phyloP scores from a whole-genome alignment of 2,888 invertebrate species.

The Macaria liturata region DNA sequence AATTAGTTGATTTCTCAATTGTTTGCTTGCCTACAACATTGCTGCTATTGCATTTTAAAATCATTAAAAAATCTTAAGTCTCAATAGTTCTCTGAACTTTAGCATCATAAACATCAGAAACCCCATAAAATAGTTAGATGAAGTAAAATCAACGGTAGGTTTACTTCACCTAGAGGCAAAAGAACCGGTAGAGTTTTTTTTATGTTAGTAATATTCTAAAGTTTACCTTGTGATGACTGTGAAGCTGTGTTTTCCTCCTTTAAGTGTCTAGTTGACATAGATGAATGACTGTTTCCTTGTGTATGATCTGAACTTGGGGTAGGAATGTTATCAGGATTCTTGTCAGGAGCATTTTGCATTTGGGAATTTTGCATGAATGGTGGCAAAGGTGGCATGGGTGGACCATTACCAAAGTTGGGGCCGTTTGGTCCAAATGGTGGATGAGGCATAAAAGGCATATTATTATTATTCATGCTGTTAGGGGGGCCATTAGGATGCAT shows the following conservation, averaged over 20 bases:
- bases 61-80: no score
- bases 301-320: slow-evolving; percentile 77
- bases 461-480: slow-evolving; percentile 37
- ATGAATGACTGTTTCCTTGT: slow-evolving; percentile 34
- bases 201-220: slow-evolving; percentile 12
- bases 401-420: slow-evolving; percentile 53
- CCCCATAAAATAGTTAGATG: slow-evolving; percentile 21
- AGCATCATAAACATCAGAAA: slow-evolving; percentile 39
- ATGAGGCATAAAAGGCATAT: slow-evolving; percentile 66
- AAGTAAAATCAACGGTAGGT: slow-evolving; percentile 13
- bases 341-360: slow-evolving; percentile 15
- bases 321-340: slow-evolving; percentile 71
- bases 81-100: background rate
- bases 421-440: slow-evolving; percentile 70
- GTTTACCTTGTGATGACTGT: slow-evolving; percentile 61
- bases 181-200: slow-evolving; percentile 19
- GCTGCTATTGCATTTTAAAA: no score
- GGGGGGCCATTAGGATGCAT: slow-evolving; percentile 34
- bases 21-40: no score
- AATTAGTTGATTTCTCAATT: no score
- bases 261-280: background rate
- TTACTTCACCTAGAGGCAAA: slow-evolving; percentile 20
- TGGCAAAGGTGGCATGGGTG: slow-evolving; percentile 58
- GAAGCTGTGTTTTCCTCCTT: slow-evolving; percentile 50
- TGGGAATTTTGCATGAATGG: slow-evolving; percentile 17